Base-by-base conservation (phyloP, 2,113 vertebrate genomes). In the Kryptolebias marmoratus region DNA sequence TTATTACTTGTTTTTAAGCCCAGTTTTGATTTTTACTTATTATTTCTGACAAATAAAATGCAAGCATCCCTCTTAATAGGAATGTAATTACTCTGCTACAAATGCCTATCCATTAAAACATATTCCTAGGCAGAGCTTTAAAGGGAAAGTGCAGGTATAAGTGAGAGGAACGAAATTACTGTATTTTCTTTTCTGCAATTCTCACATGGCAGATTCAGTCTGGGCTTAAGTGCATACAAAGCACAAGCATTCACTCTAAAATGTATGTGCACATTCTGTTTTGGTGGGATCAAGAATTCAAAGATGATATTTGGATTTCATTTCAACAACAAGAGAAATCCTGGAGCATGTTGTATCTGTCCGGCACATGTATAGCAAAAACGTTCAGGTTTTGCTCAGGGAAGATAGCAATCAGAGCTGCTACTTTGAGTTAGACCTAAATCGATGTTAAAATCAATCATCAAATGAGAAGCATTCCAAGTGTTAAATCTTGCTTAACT, bases 111-210 rank as follows among this genome's bases (percentile, higher is more conserved):
- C 57, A 73, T 68, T 59, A 68, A 88, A 80, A 60, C 59, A 14
- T 56, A 74, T 75, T 60, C 72, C 65, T 74, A 57, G 44, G 58
- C 45, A 77, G 71, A 79, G 61, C 50, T 80, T 63, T 50, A 30
- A 75, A 77, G 63, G 57, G 71, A 85, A 74, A 80, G 77, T 73
- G 81, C 69, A 77, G 67, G n/a, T 59, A 56, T 50, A 58, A 83
- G 59, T 62, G 73, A 75, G 47, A 57, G 42, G 58, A 74, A 72
- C 72, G 61, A 49, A 74, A 78, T 68, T 47, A 57, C 28, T 67
- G n/a, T 47, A 68, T 42, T 53, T 27, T 64, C 30, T 50, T 10
- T 1, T 64, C 16, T 5, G 31, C 45, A 62, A 10, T n/a, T 10
- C 36, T 73, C n/a, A 72, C 57, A 65, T 39, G 18, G 10, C 49